Evolutionary conservation across 2,113 vertebrate genomes (phyloP).

Genomic region (Myodes glareolus): DNA sequence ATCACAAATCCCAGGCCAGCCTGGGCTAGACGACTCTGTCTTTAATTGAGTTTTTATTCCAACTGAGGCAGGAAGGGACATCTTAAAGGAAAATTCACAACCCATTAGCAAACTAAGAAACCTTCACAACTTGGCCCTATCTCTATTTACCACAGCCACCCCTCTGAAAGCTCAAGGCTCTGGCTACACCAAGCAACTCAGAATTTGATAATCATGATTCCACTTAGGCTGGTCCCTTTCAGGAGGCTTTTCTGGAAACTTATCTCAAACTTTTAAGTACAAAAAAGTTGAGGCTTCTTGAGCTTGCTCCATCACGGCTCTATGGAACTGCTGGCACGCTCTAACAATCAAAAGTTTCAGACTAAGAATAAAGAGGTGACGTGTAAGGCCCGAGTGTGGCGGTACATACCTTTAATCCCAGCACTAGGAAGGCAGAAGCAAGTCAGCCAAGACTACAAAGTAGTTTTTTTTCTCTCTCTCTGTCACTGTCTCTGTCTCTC

Average conservation of each 20-base stretch:
- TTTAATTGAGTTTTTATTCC: background rate
- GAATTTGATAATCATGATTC: background rate
- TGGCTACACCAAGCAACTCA: background rate
- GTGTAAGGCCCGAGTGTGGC: background rate
- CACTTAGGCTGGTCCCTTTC: background rate
- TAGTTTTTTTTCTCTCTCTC: background rate
- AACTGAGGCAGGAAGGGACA: background rate
- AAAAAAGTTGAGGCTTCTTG: slow-evolving; percentile 1
- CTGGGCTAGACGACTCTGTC: background rate
- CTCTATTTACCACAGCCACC: background rate
- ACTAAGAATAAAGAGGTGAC: background rate
- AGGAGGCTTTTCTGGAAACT: slow-evolving; percentile 3
- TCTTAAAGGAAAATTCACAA: slow-evolving; percentile 16
- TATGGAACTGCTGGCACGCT: background rate
- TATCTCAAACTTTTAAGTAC: slow-evolving; percentile 12
- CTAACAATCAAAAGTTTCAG: background rate
- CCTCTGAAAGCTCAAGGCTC: background rate
- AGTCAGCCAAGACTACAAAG: background rate
- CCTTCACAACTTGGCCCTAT: background rate
- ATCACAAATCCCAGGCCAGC: background rate
- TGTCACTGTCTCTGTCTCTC: background rate
- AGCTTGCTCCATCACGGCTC: background rate
- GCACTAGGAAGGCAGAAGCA: background rate
- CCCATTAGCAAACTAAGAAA: background rate
- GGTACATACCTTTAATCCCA: background rate